Evolutionary conservation across 2,888 invertebrate species (phyloP).

Genomic region (Bursaphelenchus okinawaensis): DNA sequence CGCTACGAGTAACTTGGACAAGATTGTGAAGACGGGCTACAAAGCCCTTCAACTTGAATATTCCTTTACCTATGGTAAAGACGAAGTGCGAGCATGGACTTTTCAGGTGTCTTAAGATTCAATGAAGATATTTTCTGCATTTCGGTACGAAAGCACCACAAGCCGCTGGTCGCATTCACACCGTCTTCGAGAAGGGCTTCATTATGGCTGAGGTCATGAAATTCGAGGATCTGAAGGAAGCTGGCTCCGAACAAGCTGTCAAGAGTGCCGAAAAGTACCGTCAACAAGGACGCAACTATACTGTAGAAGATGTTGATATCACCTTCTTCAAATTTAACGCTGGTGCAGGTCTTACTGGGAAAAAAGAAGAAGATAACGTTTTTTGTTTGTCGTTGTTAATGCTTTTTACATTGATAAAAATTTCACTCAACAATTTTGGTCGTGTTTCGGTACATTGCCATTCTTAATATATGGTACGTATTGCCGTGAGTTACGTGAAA

Average conservation of each 20-base stretch:
- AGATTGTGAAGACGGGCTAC: constrained; percentile 94
- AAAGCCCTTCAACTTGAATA: constrained; percentile 91
- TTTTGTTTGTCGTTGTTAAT: constrained; percentile 10
- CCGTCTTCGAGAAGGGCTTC: constrained; percentile 99
- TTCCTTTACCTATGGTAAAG: constrained; percentile 83
- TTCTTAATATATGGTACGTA: too few relatives aligned
- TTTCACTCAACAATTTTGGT: too few relatives aligned
- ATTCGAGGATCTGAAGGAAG: constrained; percentile 89
- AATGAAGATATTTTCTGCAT: too few relatives aligned
- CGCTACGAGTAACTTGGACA: constrained; percentile 34
- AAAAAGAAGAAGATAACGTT: constrained; percentile 61
- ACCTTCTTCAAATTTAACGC: constrained; percentile 99
- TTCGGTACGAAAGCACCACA: constrained; percentile 92
- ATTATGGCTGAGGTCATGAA: constrained; percentile 99
- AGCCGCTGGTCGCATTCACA: constrained; percentile 95
- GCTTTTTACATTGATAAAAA: constrained; percentile 1
- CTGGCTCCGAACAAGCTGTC: constrained; percentile 67
- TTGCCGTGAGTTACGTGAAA: too few relatives aligned
- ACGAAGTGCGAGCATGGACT: constrained; percentile 99
- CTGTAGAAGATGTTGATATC: constrained; percentile 88
- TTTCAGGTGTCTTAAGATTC: constrained; percentile 74
- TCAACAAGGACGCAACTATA: constrained; percentile 72
- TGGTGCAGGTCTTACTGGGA: constrained; percentile 79
- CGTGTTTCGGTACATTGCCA: too few relatives aligned
- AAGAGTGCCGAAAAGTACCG: constrained; percentile 92